Percentiles rank a stretch among this genome's conserved stretches.
These are phyloP conservation scores for Rhorus exstirpatorius DNA, from an alignment of 2,888 invertebrate genomes.

Conservation along the genomic window DNA sequence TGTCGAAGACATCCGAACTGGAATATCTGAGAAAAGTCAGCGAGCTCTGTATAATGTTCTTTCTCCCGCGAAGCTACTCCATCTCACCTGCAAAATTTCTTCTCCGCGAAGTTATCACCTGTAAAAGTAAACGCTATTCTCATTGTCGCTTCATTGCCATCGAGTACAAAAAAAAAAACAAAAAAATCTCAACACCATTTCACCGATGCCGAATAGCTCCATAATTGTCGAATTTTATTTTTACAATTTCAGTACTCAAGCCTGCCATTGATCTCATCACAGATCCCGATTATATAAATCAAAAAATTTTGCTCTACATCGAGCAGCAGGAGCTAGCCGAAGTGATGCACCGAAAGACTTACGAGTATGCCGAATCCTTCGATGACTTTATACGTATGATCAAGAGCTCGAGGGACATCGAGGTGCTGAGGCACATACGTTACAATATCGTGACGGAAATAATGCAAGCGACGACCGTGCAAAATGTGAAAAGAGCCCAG, in stretches of 20 bases:
- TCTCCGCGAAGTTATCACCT: constrained; percentile 93
- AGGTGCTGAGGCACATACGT: constrained; percentile 94
- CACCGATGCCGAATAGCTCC: no score
- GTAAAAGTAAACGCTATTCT: constrained; percentile 89
- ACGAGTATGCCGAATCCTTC: constrained; percentile 95
- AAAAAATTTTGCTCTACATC: constrained; percentile 93
- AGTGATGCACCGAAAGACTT: constrained; percentile 93
- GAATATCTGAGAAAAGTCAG: constrained; percentile 94
- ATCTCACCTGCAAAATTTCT: constrained; percentile 92
- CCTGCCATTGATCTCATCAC: constrained; percentile 94
- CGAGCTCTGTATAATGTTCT: constrained; percentile 93
- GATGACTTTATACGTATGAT: constrained; percentile 96
- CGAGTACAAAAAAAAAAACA: background rate
- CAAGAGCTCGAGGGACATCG: constrained; percentile 92
- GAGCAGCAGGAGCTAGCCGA: constrained; percentile 93
- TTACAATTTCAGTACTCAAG: constrained; percentile 90
- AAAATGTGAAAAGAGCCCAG: constrained; percentile 95
- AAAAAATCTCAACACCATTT: background rate
- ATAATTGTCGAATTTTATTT: no score
- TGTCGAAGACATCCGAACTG: constrained; percentile 91
- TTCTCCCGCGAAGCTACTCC: constrained; percentile 94
- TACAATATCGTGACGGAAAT: constrained; percentile 96
- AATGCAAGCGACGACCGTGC: constrained; percentile 97
- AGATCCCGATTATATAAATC: constrained; percentile 96
- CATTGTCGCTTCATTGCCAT: background rate